phyloP scores from a whole-genome alignment of 2,797 vertebrate genomes.

The Dermochelys coriacea region DNA sequence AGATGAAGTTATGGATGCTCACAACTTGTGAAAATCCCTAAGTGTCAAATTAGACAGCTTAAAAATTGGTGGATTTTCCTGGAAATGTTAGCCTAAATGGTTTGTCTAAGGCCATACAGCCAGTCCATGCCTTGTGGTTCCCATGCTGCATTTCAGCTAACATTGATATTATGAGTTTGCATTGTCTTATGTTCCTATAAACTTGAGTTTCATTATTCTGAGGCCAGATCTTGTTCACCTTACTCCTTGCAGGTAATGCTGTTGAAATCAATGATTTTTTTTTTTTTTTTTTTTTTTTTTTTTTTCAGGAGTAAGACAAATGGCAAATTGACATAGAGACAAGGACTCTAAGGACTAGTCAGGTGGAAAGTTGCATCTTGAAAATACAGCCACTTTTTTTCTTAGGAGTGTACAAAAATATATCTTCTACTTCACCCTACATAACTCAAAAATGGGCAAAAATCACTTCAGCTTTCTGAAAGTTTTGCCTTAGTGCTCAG shows the following conservation, averaged over 20 bases:
- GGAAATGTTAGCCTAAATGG: neutral
- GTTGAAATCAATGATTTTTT: too few species aligned
- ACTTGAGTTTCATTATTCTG: too few species aligned
- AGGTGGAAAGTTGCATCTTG: neutral
- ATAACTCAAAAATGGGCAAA: neutral
- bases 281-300: too few species aligned
- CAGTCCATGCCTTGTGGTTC: neutral
- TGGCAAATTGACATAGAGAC: too few species aligned
- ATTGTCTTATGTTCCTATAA: neutral
- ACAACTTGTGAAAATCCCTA: neutral
- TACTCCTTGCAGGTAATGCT: too few species aligned
- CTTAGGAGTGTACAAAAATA: neutral
- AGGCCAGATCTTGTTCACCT: too few species aligned
- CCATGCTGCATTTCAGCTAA: neutral
- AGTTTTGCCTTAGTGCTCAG: too few species aligned
- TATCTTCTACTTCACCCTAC: neutral
- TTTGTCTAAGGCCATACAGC: neutral
- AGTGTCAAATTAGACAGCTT: neutral
- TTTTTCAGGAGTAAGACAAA: too few species aligned
- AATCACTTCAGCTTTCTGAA: too few species aligned
- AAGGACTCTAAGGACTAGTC: too few species aligned
- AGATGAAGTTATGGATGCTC: neutral
- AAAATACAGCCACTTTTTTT: neutral
- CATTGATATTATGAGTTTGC: neutral
- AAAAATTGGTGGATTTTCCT: neutral